phyloP scores from a whole-genome alignment of 2,113 vertebrate species.

The Alexandromys fortis region DNA sequence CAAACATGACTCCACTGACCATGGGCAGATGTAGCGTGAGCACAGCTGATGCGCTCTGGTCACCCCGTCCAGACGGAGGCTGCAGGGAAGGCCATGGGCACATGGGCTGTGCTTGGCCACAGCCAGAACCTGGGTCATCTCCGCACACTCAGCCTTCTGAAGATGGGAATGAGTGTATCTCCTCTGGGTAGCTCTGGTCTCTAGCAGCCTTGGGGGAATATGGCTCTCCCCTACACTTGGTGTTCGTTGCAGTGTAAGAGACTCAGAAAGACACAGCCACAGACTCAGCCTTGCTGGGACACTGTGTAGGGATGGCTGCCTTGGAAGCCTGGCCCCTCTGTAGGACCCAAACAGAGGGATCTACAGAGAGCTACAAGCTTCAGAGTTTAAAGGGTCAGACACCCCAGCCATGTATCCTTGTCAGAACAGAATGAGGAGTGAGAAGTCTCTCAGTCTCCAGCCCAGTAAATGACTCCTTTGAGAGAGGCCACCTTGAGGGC shows the following conservation, averaged over 20 bases:
- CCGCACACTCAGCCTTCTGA: background rate
- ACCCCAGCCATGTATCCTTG: background rate
- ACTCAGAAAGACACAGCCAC: background rate
- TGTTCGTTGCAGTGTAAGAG: background rate
- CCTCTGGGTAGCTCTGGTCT: background rate
- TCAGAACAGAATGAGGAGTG: background rate
- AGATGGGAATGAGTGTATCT: fast-evolving
- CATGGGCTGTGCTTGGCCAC: background rate
- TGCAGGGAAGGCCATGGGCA: background rate
- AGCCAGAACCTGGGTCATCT: fast-evolving
- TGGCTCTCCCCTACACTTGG: fast-evolving
- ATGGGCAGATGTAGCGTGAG: background rate
- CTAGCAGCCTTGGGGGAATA: background rate
- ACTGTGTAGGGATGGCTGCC: fast-evolving
- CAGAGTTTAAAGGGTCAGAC: fast-evolving
- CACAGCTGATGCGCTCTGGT: background rate
- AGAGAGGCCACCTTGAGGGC: background rate
- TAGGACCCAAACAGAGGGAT: background rate
- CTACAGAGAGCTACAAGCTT: background rate
- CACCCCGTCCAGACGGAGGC: background rate
- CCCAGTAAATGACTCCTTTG: background rate
- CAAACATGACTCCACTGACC: background rate
- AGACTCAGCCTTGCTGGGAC: fast-evolving
- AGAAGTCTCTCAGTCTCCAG: background rate
- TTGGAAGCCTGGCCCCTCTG: too few relatives aligned